phyloP scores from a whole-genome alignment of 2,113 vertebrate species.

The Mobula hypostoma region DNA sequence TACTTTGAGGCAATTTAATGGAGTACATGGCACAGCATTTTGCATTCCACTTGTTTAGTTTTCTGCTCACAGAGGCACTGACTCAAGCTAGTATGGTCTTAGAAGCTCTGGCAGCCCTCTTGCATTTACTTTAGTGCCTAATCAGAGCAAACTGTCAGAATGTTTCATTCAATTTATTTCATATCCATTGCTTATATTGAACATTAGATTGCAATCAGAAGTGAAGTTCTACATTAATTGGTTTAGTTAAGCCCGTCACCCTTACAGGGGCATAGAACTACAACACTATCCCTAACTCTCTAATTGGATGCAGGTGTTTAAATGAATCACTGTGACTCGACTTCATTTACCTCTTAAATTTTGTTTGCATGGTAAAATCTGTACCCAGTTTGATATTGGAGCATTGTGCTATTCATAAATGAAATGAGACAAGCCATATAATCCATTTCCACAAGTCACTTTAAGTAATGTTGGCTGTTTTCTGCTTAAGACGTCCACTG shows the following conservation, averaged over 20 bases:
- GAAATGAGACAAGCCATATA: neutral
- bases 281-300: neutral
- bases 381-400: neutral
- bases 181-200: neutral
- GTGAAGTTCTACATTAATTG: neutral
- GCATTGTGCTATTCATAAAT: neutral
- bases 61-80: neutral
- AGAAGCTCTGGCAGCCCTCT: neutral
- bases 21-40: too few relatives aligned
- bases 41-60: neutral
- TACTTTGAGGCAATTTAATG: neutral
- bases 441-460: neutral
- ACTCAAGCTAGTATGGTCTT: neutral
- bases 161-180: neutral
- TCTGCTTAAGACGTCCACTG: neutral
- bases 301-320: neutral
- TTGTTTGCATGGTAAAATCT: neutral
- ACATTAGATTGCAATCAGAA: neutral
- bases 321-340: neutral
- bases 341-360: neutral
- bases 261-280: neutral
- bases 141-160: neutral
- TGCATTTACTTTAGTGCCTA: neutral
- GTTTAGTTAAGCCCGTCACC: too few relatives aligned
- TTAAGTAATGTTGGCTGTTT: neutral